These are phyloP conservation scores for Hyperoplus lanceolatus DNA, from an alignment of 2,797 vertebrate genomes.

Conservation along the genomic window DNA sequence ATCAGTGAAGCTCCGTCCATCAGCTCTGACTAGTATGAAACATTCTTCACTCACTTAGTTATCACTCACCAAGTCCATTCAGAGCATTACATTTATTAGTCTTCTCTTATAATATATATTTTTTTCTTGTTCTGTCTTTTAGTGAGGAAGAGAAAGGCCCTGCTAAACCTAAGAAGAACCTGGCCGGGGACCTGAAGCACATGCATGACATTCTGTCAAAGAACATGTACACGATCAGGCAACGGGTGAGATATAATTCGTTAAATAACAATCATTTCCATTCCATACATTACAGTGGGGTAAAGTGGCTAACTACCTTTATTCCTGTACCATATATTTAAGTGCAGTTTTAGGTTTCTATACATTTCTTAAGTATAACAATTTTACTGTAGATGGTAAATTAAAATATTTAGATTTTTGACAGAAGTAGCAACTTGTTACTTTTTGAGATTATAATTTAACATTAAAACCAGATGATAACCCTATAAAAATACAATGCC, in stretches of 20 bases:
- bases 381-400: too few relatives aligned
- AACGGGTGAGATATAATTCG: conserved; percentile 86
- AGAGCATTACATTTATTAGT: neutral
- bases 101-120: conserved; percentile 23
- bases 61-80: too few relatives aligned
- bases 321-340: neutral
- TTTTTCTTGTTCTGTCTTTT: conserved; percentile 16
- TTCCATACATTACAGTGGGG: neutral
- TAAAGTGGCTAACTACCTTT: neutral
- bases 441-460: neutral
- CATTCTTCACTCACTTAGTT: neutral
- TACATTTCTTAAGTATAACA: neutral
- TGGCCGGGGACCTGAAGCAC: conserved; percentile 88
- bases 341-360: neutral
- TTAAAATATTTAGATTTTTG: neutral
- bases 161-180: conserved; percentile 85
- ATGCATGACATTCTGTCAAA: conserved; percentile 95
- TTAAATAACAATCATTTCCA: neutral
- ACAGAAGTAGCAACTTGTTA: neutral
- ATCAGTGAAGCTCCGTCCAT: conserved; percentile 90
- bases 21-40: conserved; percentile 88
- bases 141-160: conserved; percentile 85
- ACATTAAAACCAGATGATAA: neutral
- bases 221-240: conserved; percentile 97
- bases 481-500: neutral